Conservation (phyloP, 2,113 vertebrate species). For the Fukomys damarensis region DNA sequence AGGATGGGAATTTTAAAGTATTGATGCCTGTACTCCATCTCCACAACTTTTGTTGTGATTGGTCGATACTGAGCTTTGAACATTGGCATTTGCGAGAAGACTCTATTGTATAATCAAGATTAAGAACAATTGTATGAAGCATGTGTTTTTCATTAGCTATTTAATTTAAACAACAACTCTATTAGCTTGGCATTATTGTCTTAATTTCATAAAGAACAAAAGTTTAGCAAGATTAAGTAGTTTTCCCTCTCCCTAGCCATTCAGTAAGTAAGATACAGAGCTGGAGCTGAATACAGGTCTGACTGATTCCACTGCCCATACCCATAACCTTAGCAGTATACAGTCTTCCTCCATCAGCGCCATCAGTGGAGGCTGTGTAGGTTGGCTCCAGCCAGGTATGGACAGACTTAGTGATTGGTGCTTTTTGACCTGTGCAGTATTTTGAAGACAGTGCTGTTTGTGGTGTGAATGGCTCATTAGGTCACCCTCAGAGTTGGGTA, state of each 20-base stretch:
- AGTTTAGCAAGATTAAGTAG: background rate
- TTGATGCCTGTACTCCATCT: background rate
- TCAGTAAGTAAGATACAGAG: background rate
- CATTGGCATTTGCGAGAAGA: background rate
- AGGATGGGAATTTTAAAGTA: background rate
- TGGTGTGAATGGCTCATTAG: background rate
- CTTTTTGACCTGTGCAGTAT: background rate
- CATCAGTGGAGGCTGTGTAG: too few species aligned
- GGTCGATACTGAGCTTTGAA: background rate
- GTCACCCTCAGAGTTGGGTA: background rate
- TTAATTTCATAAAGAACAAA: constrained; percentile 22
- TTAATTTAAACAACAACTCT: background rate
- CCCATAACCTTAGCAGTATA: background rate
- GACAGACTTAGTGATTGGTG: background rate
- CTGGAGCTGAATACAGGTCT: background rate
- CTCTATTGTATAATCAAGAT: background rate
- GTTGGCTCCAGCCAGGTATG: background rate
- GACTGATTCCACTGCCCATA: too few species aligned
- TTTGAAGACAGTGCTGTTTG: background rate
- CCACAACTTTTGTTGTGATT: background rate
- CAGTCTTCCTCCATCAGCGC: background rate
- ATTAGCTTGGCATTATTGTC: background rate
- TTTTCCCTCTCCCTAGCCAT: background rate
- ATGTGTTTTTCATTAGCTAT: background rate
- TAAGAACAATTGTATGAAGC: background rate